Evolutionary conservation across 2,797 vertebrate species (phyloP).

Genomic region (Squalus acanthias): DNA sequence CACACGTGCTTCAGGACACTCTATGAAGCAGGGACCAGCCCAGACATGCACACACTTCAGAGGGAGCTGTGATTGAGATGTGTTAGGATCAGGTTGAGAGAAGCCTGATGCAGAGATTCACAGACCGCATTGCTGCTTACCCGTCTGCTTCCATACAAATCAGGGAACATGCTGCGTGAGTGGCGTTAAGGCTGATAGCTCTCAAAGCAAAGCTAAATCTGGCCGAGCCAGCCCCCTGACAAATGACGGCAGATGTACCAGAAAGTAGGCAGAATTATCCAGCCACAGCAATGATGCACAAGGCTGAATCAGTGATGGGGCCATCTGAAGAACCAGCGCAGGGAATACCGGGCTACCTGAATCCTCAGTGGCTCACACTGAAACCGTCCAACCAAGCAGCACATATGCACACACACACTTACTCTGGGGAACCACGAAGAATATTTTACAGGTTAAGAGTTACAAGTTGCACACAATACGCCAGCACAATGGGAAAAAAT

Average conservation of each 20-base stretch:
- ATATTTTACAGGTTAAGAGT: not conserved
- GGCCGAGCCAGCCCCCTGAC: not conserved
- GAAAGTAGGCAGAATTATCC: not conserved
- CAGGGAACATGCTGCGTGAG: not conserved
- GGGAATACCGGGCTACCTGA: not conserved
- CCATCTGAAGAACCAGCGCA: not conserved
- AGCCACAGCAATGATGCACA: not conserved
- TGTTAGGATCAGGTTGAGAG: not conserved
- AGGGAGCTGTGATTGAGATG: not conserved
- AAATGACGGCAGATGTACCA: not conserved
- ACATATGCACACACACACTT: not conserved
- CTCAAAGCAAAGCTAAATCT: conserved; percentile 5
- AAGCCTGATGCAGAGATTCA: not conserved
- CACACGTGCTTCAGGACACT: not conserved
- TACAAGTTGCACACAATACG: not conserved
- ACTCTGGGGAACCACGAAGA: not conserved
- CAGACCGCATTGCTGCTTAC: not conserved
- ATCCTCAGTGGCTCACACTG: not conserved
- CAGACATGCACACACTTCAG: not conserved
- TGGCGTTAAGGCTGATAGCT: not conserved
- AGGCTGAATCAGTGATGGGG: not conserved
- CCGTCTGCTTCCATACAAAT: not conserved
- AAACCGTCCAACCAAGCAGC: not conserved
- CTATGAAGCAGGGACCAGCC: not conserved
- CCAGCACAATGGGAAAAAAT: not conserved